Base-by-base conservation (phyloP, 2,888 invertebrate species). In the Drosophila meridionalis region DNA sequence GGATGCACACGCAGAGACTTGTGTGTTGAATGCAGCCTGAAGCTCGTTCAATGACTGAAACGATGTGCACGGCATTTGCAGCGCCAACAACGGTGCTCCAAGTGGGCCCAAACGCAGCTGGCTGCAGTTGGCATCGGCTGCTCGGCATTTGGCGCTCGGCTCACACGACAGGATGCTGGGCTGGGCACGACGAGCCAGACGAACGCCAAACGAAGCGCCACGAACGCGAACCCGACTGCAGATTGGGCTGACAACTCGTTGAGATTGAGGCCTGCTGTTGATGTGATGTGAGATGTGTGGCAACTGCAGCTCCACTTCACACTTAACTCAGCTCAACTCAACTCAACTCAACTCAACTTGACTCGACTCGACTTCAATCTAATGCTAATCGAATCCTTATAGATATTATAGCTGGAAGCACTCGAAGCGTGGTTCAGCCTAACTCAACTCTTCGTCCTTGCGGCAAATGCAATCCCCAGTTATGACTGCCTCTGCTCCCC, bases 11-110 rank as follows among this genome's bases (percentile, higher is more conserved):
- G 48, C 68, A 38, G 61, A 80, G 72, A 62, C 2, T 68, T 47
- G 52, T 38, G 76, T 74, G 89, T 90, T 90, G 89, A 83, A 80
- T 90, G 87, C 90, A 80, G 84, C 57, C 77, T 80, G 90, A 90
- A 76, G 68, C 69, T 86, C 90, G 84, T 90, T 75, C 77, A 79
- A 60, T 78, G 80, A 89, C 89, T 89, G 87, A 74, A 60, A 59
- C 76, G 58, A 69, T 20, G 73, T 87, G 88, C 85, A 87, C 63
- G 70, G 62, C 65, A 78, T 85, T 87, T 85, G 85, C 85, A 86
- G 71, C 60, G 76, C 43, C 63, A 62, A 11, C 34, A 52, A 57
- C 47, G n/a, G 34, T 56, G 73, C 66, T 67, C 63, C 45, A 56
- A 56, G 42, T 30, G 11, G 30, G 30, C 26, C 38, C 52, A 52